A percentile compares a stretch with the other conserved stretches of the same genome.
Conservation (phyloP, 2,113 vertebrate genomes). For the Beaufortia kweichowensis region DNA sequence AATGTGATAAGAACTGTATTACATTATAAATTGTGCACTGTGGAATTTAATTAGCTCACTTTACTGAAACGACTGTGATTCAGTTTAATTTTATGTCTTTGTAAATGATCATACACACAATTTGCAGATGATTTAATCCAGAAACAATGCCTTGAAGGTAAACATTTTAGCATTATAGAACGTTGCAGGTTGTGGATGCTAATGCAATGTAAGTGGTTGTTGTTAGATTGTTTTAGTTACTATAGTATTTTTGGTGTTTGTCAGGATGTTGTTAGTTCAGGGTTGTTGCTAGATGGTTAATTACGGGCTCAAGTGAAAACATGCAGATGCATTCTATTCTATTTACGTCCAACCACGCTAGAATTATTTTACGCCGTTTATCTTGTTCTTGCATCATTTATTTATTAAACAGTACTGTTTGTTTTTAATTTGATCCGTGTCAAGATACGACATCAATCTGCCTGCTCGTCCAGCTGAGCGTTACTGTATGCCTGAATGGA, state of each 20-base stretch:
- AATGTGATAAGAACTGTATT: conserved; percentile 18
- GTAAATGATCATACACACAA: too few relatives aligned
- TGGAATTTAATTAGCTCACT: background rate
- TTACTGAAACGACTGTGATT: background rate
- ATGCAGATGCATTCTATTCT: background rate
- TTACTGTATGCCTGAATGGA: conserved; percentile 33
- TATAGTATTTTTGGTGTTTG: background rate
- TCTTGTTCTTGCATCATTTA: background rate
- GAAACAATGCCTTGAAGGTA: too few relatives aligned
- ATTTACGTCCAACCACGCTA: background rate
- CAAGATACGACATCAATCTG: conserved; percentile 5
- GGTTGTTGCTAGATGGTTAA: background rate
- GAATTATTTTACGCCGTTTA: background rate
- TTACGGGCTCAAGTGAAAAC: background rate
- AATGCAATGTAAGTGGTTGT: too few relatives aligned
- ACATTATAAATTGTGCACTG: background rate
- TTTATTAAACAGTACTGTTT: conserved; percentile 13
- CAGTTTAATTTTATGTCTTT: background rate
- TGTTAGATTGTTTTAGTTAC: background rate
- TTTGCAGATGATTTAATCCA: too few relatives aligned
- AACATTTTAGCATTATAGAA: too few relatives aligned
- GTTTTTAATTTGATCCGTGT: conserved; percentile 7
- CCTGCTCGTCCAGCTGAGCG: conserved; percentile 1
- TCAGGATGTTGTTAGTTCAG: background rate
- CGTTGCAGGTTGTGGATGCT: background rate